Base-by-base conservation (phyloP, 2,113 vertebrate genomes). In the Scomber colias region DNA sequence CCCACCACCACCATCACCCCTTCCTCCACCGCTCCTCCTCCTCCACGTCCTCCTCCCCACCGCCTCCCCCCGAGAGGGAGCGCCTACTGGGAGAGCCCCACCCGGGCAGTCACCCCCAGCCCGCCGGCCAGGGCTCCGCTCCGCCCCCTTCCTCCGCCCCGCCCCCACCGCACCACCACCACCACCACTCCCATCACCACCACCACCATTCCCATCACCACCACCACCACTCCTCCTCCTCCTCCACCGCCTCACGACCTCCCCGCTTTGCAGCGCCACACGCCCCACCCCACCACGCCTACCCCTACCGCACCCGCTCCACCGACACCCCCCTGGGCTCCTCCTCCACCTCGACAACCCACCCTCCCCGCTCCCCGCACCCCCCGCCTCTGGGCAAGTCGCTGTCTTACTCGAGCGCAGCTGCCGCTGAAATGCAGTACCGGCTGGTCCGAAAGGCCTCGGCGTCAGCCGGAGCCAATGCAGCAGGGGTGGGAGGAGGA, bases 321-420 rank as follows among this genome's bases (percentile, higher is more conserved):
- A 93, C 97, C 1, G 96, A 96, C 80, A 95, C 95, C 19, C 89
- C 95, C 57, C 57, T 90, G 48, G 90, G 89, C 49, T 44, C 91
- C 60, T 31, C 88, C 24, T 21, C 78, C 56, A 51, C 86, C 53
- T 83, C 90, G 46, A 87, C 85, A 0, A 82, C 87, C 6, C 93
- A 92, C 19, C 90, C 94, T 3, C 89, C 91, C 13, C 93, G 81
- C 50, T 85, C 92, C 1, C 88, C 93, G 0, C 94, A 95, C 69
- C 90, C 94, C 53, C 94, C 96, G 0, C 96, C 96, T 48, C 82
- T 97, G 77, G 97, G 97, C 75, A 97, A 97, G 92, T 97, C 97
- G 0, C 86, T 97, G 62, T 98, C 97, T 19, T 97, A 98, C 88
- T 97, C 97, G 50, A 97, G 97, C 1, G 94, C 94, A 31, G 86